These are phyloP conservation scores for Drosophila planitibia DNA, from an alignment of 2,888 invertebrate species.

Conservation along the genomic window DNA sequence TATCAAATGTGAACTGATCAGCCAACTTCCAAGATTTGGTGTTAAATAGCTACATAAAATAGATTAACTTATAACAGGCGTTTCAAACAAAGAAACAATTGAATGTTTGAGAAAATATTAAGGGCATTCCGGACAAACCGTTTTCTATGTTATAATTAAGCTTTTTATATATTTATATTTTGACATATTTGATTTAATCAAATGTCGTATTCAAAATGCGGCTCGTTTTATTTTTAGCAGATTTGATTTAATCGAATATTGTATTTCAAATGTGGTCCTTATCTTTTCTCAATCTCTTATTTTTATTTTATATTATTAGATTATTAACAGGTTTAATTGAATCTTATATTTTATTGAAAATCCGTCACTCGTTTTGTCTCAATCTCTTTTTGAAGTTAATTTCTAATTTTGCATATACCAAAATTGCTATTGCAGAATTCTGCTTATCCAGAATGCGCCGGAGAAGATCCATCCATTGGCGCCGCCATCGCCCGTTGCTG, in stretches of 20 bases:
- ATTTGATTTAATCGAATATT: background rate
- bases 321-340: background rate
- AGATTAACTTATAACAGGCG: constrained; percentile 5
- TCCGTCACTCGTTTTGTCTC: background rate
- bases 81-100: background rate
- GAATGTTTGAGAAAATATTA: background rate
- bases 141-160: background rate
- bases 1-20: constrained; percentile 12
- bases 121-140: background rate
- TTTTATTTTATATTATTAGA: background rate
- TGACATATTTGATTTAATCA: background rate
- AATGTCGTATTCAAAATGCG: background rate
- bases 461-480: constrained; percentile 90
- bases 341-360: background rate
- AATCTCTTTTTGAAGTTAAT: background rate
- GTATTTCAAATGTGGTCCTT: background rate
- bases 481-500: constrained; percentile 88
- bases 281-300: background rate
- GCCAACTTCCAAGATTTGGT: background rate
- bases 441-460: constrained; percentile 96
- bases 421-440: constrained; percentile 88
- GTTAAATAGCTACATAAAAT: constrained; percentile 18
- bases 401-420: background rate
- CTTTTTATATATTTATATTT: background rate
- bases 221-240: background rate